These are phyloP conservation scores for Spodoptera frugiperda DNA, from an alignment of 1,140 invertebrate species.

Conservation along the genomic window DNA sequence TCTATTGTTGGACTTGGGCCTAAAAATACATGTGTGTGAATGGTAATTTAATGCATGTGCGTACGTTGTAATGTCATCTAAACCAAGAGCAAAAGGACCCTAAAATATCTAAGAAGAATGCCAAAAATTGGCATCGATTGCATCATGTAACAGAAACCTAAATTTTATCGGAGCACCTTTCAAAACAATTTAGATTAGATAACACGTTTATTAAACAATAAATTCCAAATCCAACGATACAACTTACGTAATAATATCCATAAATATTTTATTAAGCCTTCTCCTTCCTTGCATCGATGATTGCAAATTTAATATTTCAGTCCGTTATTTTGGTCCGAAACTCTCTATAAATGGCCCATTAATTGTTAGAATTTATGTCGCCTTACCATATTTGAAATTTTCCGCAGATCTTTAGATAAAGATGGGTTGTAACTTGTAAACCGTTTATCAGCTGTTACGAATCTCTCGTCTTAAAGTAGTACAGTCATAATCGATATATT, in stretches of 20 bases:
- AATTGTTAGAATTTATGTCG: neutral
- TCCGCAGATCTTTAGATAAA: slow-evolving; percentile 30
- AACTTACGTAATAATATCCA: neutral
- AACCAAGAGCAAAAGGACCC: neutral
- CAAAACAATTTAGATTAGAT: slow-evolving; percentile 27
- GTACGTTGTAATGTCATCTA: no score
- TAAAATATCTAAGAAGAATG: neutral
- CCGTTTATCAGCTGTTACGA: slow-evolving; percentile 35
- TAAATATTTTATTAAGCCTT: slow-evolving; percentile 9
- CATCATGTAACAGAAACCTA: slow-evolving; percentile 13
- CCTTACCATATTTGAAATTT: slow-evolving; percentile 36
- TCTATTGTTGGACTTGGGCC: no score
- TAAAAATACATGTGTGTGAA: no score
- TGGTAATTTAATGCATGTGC: no score
- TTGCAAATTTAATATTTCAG: neutral
- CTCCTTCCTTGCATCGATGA: neutral
- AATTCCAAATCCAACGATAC: neutral
- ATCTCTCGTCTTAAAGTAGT: slow-evolving; percentile 39
- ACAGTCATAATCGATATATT: slow-evolving; percentile 48
- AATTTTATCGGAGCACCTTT: slow-evolving; percentile 16
- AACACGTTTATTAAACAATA: slow-evolving; percentile 24
- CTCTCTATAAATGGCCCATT: neutral
- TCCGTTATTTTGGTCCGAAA: neutral
- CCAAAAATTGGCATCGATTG: slow-evolving; percentile 2
- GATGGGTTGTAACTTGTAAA: slow-evolving; percentile 13